phyloP scores from a whole-genome alignment of 2,113 vertebrate genomes.

The Boleophthalmus pectinirostris region DNA sequence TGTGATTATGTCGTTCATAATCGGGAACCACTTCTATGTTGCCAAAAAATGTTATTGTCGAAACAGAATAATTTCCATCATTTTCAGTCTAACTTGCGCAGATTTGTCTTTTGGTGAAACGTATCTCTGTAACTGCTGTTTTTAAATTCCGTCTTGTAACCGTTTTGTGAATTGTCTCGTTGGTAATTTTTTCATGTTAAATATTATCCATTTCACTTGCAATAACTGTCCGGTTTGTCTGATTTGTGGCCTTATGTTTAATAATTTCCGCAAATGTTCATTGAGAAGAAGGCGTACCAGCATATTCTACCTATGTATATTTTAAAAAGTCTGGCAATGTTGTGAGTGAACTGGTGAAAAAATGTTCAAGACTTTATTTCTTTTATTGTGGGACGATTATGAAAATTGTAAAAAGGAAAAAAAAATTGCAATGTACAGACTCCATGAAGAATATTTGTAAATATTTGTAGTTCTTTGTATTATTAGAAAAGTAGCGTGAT shows the following conservation, averaged over 20 bases:
- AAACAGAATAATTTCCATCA: not conserved
- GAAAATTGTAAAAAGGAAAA: not conserved
- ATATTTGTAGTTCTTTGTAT: constrained; percentile 40
- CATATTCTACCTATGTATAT: constrained; percentile 8
- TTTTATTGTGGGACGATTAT: not conserved
- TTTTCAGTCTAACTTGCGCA: constrained; percentile 3
- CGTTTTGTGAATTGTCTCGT: constrained; percentile 25
- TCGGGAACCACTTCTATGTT: too few species aligned
- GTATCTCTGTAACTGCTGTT: constrained; percentile 51
- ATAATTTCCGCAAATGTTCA: constrained; percentile 21
- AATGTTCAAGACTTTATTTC: not conserved
- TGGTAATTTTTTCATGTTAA: constrained; percentile 6
- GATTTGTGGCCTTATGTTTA: not conserved
- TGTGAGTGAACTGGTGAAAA: not conserved
- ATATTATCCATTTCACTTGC: not conserved
- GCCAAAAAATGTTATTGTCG: too few species aligned
- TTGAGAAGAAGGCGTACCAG: constrained; percentile 3
- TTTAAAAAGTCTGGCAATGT: not conserved
- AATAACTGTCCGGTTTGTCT: constrained; percentile 2
- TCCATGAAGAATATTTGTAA: constrained; percentile 49
- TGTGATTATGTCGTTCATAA: too few species aligned
- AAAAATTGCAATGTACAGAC: constrained; percentile 30
- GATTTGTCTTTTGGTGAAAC: constrained; percentile 46
- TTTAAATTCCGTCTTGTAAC: constrained; percentile 12
- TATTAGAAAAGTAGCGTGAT: constrained; percentile 16